Evolutionary conservation across 1,140 invertebrate species (phyloP), one percentile per base, ranked within the genome.

Genomic region (Megalopta genalis): DNA sequence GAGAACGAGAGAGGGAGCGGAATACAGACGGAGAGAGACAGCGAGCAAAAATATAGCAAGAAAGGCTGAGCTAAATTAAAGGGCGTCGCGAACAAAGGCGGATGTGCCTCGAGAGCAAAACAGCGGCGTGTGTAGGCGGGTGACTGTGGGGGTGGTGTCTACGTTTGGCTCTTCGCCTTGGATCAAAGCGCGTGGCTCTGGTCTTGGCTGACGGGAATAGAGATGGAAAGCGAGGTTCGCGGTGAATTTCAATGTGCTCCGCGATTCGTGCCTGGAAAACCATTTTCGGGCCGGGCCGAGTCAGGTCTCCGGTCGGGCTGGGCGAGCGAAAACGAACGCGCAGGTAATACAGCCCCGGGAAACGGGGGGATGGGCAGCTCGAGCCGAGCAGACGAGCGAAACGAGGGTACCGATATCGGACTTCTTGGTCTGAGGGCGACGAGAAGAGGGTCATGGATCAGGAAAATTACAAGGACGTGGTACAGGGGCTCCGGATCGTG

Each of bases 211-310:
- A 77, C 69, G 80, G 77, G 87, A 89, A 92, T 93, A 91, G 92
- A 92, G 92, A 93, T 91, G 91, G 91, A 92, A 92, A 92, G 91
- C 88, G 89, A 78, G 90, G 90, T 91, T 88, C 88, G 87, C 82
- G 76, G 89, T 91, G 92, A 92, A 93, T 93, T 92, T 92, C 91
- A 93, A 93, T 93, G 91, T 67, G 89, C 63, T 62, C 67, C 64
- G 63, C 52, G 71, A 84, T 86, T 90, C 92, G 91, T 92, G 91
- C 89, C 82, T 83, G 89, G 90, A 91, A 92, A 92, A 87, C 89
- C 82, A 83, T 86, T 86, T 83, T 81, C 77, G 23, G 60, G 23
- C 9, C 16, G 64, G 69, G 66, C 42, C 14, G 42, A 16, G 27
- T 18, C 16, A 2, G 16, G 7, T 3, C 49, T 32, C 4, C 32